Conservation (phyloP, 2,113 vertebrate genomes). For the Lanius ludovicianus region DNA sequence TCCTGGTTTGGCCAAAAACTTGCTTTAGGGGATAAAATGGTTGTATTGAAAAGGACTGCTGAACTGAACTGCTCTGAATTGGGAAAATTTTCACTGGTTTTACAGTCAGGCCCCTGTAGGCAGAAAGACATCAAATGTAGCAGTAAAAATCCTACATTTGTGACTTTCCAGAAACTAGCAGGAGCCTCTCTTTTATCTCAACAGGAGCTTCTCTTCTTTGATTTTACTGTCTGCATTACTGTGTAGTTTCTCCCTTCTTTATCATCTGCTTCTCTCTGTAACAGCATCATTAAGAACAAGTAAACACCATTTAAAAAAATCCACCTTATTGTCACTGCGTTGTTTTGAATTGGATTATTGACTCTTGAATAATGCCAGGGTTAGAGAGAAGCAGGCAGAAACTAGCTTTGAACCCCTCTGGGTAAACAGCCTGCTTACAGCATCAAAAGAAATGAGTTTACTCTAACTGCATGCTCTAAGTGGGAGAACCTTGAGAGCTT, state of each 20-base stretch:
- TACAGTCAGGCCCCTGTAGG: not conserved
- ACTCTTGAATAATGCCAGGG: constrained; percentile 1
- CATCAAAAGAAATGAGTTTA: not conserved
- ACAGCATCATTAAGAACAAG: constrained; percentile 15
- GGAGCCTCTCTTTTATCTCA: constrained; percentile 27
- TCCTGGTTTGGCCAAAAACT: not conserved
- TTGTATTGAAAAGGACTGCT: not conserved
- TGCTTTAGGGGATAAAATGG: not conserved
- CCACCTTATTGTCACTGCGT: not conserved
- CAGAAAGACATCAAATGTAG: not conserved
- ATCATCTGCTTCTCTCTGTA: not conserved
- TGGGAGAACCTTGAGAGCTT: not conserved
- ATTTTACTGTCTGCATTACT: constrained; percentile 21
- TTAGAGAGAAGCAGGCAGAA: not conserved
- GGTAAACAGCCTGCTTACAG: not conserved
- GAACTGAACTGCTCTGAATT: not conserved
- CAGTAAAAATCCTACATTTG: not conserved
- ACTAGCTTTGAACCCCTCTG: not conserved
- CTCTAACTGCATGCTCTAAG: not conserved
- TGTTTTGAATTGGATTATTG: constrained; percentile 32
- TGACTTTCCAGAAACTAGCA: not conserved
- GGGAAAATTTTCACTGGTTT: not conserved
- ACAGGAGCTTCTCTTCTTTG: constrained; percentile 5
- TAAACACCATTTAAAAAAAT: constrained; percentile 10
- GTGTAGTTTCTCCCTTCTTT: not conserved